These are phyloP conservation scores for Chelonus insularis DNA, from an alignment of 1,140 invertebrate species.

Conservation along the genomic window DNA sequence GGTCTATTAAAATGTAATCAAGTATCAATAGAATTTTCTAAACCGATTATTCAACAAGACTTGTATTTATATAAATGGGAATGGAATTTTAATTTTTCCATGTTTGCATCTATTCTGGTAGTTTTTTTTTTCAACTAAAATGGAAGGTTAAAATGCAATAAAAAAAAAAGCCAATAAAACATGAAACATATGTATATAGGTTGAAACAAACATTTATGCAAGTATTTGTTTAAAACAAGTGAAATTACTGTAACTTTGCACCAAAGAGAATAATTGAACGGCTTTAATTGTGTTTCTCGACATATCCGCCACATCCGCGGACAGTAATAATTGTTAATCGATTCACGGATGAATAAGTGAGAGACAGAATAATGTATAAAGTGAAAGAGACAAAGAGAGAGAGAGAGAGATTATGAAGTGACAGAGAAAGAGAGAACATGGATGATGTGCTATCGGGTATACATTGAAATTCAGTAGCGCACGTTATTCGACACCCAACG, in stretches of 20 bases:
- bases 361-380: constrained; percentile 13
- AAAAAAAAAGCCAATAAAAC: no score
- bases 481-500: constrained; percentile 37
- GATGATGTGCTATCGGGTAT: constrained; percentile 28
- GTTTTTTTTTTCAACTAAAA: no score
- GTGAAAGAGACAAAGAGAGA: not conserved
- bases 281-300: constrained; percentile 37
- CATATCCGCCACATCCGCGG: constrained; percentile 31
- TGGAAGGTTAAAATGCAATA: no score
- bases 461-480: constrained; percentile 40
- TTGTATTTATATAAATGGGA: no score
- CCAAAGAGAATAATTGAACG: constrained; percentile 22
- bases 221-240: not conserved
- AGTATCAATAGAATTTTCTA: no score
- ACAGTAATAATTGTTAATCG: constrained; percentile 40
- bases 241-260: not conserved
- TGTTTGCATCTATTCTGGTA: no score
- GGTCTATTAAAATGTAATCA: no score
- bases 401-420: constrained; percentile 1
- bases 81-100: no score
- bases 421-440: not conserved
- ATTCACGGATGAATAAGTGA: constrained; percentile 30
- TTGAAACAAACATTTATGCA: not conserved
- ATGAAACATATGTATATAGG: no score
- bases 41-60: no score